Evolutionary conservation across 2,888 invertebrate species (phyloP), one percentile per base, ranked within the genome.

Genomic region (Eupithecia tripunctaria): DNA sequence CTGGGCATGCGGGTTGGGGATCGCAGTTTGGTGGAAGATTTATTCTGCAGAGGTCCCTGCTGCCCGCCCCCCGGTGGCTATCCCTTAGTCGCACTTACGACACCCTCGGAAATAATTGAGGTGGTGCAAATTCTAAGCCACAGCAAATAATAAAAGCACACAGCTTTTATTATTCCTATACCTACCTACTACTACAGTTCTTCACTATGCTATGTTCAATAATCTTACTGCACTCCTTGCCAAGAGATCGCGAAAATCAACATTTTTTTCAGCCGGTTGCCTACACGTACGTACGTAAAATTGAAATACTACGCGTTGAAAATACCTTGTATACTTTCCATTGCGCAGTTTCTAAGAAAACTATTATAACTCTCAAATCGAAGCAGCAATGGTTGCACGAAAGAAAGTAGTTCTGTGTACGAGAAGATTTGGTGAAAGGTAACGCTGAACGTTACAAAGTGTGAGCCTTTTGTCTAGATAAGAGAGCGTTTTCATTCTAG

Each of bases 391-490:
- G 91, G 79, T 86, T 79, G 21, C 12, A 73, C 66, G 76, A 65
- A 75, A 70, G 60, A 66, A 73, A 72, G 78, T 71, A 79, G 63
- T 75, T 76, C 81, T 80, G 76, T 80, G 73, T 81, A 77, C 77
- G 81, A 84, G 81, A 81, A 82, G 83, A 80, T 69, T 78, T 83
- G 84, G 89, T 89, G 85, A 81, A 82, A 85, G 89, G 89, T 86
- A 86, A 89, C 89, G 89, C 88, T 92, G 92, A 93, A 93, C 90
- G 93, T 91, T 93, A 93, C 93, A 94, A 93, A 94, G 92, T 93
- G 93, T 85, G 92, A 91, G 92, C 90, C 94, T 94, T 93, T 94
- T 94, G 94, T 94, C 92, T 91, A 83, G 85, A 84, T 88, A 89
- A 93, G 85, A 86, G 89, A 75, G 70, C 68, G 79, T 79, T 91